Base-by-base conservation (phyloP, 2,888 invertebrate species). In the Protophormia terraenovae region DNA sequence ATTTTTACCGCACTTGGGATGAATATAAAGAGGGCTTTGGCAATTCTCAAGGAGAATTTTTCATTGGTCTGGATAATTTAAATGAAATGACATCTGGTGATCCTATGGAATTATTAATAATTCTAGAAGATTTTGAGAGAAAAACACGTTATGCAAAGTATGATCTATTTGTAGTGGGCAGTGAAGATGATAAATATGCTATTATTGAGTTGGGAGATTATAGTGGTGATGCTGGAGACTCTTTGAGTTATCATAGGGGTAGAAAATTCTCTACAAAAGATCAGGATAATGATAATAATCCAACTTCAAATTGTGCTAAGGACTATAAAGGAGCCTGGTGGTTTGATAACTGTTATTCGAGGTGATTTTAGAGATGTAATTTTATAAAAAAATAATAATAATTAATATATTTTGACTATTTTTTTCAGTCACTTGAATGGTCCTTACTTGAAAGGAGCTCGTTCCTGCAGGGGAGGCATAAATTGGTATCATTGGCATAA, bases 401-500 rank as follows among this genome's bases (percentile, higher is more conserved):
- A n/a, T 32, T 8, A 41, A 45, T 16, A n/a, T 0, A 32, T 27
- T 62, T 22, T 7, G 10, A 27, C 10, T 16, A 0, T 38, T 45
- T 41, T 12, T 76, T 82, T 19, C 27, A 82, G 81, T 32, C 50
- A 82, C 10, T 69, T 82, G 22, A 82, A 69, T 60, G 81, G 75
- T 14, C 81, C 81, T 0, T 82, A 82, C 55, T 66, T 45, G 7
- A 38, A 41, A 32, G 81, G 81, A 4, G 3, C 50, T 0, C 35
- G 67, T 2, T 73, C 75, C 0, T 62, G 72, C 14, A 19, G 75
- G 16, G 81, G 81, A n/a, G 81, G 81, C 29, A 82, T 82, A 14
- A 82, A 82, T 3, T 82, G 81, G 81, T 73, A 73, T 69, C 81
- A 82, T 7, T 82, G 81, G 81, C 81, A 62, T 32, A 75, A 75